Percentiles rank a stretch among this genome's conserved stretches.
phyloP scores from a whole-genome alignment of 2,797 vertebrate species.

The Nannoperca australis region DNA sequence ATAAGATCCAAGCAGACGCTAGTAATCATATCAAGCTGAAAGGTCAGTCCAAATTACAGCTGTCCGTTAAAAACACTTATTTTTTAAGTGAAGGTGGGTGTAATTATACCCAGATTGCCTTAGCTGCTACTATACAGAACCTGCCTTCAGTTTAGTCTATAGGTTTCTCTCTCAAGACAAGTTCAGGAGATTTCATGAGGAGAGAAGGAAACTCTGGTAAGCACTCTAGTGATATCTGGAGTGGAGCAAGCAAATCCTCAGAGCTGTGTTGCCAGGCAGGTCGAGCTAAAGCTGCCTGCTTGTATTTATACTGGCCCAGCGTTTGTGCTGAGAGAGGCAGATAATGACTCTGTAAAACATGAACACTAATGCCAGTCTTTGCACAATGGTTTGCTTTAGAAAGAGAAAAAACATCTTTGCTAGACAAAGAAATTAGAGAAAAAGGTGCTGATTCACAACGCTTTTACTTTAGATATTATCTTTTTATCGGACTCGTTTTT shows the following conservation, averaged over 20 bases:
- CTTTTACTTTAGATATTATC: neutral
- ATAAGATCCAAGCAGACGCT: slow-evolving; percentile 60
- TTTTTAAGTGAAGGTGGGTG: slow-evolving; percentile 75
- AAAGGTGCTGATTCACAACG: slow-evolving; percentile 23
- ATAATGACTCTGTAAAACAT: slow-evolving; percentile 32
- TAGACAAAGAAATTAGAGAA: neutral
- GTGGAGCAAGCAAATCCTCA: slow-evolving; percentile 24
- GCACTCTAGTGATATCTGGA: slow-evolving; percentile 43
- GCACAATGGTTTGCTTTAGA: slow-evolving; percentile 9
- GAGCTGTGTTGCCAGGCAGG: slow-evolving; percentile 76
- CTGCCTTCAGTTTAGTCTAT: slow-evolving; percentile 74
- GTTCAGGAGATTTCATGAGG: slow-evolving; percentile 67
- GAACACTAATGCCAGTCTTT: neutral
- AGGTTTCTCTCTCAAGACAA: slow-evolving; percentile 60
- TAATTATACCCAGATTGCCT: slow-evolving; percentile 81
- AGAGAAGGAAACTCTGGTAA: slow-evolving; percentile 62
- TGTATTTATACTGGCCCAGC: slow-evolving; percentile 59
- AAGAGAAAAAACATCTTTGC: neutral
- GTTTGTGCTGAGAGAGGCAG: slow-evolving; percentile 49
- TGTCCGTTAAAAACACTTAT: slow-evolving; percentile 71
- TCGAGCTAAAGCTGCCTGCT: slow-evolving; percentile 67
- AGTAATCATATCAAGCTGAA: slow-evolving; percentile 66
- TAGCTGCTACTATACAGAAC: slow-evolving; percentile 68
- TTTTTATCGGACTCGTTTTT: slow-evolving; percentile 8
- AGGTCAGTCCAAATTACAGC: slow-evolving; percentile 75